A percentile compares a stretch with the other conserved stretches of the same genome.
phyloP scores from a whole-genome alignment of 1,140 invertebrate species.

The Drosophila sp. region DNA sequence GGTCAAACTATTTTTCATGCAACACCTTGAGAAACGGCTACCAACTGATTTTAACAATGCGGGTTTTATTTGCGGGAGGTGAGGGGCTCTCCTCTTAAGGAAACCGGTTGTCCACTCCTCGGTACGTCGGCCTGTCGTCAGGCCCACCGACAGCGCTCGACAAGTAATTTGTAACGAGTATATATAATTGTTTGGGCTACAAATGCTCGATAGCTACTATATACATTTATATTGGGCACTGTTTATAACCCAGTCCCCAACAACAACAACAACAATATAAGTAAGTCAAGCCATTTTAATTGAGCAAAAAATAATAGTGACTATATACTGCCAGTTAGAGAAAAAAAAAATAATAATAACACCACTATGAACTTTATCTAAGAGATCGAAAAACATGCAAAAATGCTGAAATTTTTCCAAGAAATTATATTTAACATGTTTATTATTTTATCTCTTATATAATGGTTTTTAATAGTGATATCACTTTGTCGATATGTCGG shows the following conservation, averaged over 20 bases:
- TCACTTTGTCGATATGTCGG: no score
- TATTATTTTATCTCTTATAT: no score
- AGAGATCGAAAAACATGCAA: no score
- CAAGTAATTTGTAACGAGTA: conserved; percentile 38
- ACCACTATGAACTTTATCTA: no score
- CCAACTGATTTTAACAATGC: conserved; percentile 39
- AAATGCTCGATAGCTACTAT: conserved; percentile 3
- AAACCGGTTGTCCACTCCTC: conserved; percentile 44
- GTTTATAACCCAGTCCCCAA: conserved; percentile 4
- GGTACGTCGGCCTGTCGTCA: conserved; percentile 22
- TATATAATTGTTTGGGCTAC: conserved; percentile 41
- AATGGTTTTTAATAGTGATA: no score
- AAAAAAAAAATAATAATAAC: no score
- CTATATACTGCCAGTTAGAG: conserved; percentile 6
- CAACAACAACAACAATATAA: background rate
- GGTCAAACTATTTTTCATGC: conserved; percentile 71
- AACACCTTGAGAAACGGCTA: conserved; percentile 66
- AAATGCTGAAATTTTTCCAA: no score
- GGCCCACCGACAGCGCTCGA: conserved; percentile 21
- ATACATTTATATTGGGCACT: background rate
- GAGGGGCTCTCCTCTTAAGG: conserved; percentile 12
- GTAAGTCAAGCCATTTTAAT: conserved; percentile 57
- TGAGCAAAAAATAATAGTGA: conserved; percentile 62
- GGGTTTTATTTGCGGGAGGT: background rate
- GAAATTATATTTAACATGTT: no score